phyloP scores from a whole-genome alignment of 2,797 vertebrate genomes.

The Tapera naevia region DNA sequence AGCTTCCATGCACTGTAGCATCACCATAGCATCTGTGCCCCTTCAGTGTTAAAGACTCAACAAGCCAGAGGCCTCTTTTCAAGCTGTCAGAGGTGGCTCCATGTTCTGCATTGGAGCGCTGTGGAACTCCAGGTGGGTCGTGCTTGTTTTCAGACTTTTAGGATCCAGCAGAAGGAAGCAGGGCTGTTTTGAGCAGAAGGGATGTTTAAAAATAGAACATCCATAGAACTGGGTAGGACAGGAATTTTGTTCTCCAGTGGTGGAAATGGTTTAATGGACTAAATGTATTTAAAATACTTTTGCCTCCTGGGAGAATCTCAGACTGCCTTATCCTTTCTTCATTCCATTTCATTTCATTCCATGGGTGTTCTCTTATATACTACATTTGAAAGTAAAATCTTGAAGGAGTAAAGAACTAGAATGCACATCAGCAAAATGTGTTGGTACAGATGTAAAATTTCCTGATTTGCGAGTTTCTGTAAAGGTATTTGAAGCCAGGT shows the following conservation, averaged over 20 bases:
- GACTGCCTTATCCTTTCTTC: neutral
- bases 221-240: neutral
- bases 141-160: neutral
- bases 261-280: neutral
- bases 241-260: neutral
- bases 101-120: neutral
- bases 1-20: rapidly evolving
- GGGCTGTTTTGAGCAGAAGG: neutral
- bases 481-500: neutral
- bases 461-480: neutral
- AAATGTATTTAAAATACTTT: conserved; percentile 16
- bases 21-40: neutral
- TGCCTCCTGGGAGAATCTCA: neutral
- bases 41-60: neutral
- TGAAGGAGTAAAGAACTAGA: neutral
- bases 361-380: neutral
- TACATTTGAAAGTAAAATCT: neutral
- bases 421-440: neutral
- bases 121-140: neutral
- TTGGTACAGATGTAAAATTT: neutral
- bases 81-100: neutral
- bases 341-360: neutral
- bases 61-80: neutral
- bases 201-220: neutral
- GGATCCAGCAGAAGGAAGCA: neutral